Conservation (phyloP, 2,113 vertebrate genomes). For the Hippocampus comes region DNA sequence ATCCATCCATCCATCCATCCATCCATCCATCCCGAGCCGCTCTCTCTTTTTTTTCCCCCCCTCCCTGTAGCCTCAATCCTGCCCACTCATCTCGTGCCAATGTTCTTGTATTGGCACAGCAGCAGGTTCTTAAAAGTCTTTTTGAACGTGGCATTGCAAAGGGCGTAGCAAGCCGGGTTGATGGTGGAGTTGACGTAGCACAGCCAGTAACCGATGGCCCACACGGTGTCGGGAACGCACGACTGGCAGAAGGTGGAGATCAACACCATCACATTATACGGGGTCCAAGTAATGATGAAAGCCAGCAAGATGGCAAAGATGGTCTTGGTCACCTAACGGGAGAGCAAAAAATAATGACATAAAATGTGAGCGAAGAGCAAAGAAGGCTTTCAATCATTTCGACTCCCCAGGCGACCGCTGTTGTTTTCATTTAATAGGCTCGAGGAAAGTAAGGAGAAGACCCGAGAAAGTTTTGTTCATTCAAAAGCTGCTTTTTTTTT, state of each 20-base stretch:
- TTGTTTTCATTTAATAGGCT: background rate
- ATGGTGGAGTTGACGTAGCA: constrained; percentile 99
- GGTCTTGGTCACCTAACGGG: constrained; percentile 83
- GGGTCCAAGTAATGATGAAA: constrained; percentile 98
- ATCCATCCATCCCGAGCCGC: background rate
- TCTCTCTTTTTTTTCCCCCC: background rate
- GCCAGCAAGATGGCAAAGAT: constrained; percentile 97
- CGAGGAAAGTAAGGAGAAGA: background rate
- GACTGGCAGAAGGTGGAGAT: constrained; percentile 95
- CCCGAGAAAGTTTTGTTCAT: background rate
- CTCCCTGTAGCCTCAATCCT: background rate
- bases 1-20: background rate
- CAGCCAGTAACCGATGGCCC: constrained; percentile 97
- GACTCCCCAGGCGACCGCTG: background rate
- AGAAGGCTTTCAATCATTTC: background rate
- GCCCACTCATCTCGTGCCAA: constrained; percentile 86
- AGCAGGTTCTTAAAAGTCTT: constrained; percentile 98
- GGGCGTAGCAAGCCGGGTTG: constrained; percentile 96
- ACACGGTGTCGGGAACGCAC: constrained; percentile 90
- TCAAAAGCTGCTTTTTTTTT: background rate
- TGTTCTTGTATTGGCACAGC: constrained; percentile 96
- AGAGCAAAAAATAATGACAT: background rate
- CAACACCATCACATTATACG: constrained; percentile 98
- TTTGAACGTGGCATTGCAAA: constrained; percentile 98
- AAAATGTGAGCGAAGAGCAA: background rate